Conservation (phyloP, 2,797 vertebrate species). For the Ctenopoma kingsleyae region DNA sequence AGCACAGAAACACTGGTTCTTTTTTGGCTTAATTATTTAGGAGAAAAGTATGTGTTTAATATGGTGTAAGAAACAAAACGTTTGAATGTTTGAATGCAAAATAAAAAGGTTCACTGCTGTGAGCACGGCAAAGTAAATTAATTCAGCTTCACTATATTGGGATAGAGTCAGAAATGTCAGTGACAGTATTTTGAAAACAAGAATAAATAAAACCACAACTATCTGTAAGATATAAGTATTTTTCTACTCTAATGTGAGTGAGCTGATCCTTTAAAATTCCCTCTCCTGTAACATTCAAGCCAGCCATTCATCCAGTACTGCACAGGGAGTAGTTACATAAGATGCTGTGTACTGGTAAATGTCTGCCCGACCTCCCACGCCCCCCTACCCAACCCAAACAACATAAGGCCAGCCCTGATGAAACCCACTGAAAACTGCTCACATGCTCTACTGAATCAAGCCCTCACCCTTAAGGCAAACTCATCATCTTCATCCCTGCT, state of each 20-base stretch:
- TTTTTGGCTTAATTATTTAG: neutral
- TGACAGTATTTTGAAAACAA: neutral
- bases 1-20: neutral
- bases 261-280: constrained; percentile 9
- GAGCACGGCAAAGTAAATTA: neutral
- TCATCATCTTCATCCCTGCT: constrained; percentile 74
- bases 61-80: neutral
- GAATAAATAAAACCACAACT: neutral
- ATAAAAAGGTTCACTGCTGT: neutral
- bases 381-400: constrained; percentile 39
- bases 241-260: neutral
- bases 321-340: constrained; percentile 47
- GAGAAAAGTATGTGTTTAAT: neutral
- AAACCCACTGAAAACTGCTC: constrained; percentile 67
- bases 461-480: constrained; percentile 74
- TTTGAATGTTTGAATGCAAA: neutral
- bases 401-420: constrained; percentile 60
- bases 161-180: neutral
- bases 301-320: constrained; percentile 14
- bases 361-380: constrained; percentile 24
- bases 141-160: neutral
- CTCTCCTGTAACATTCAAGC: constrained; percentile 1
- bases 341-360: constrained; percentile 42
- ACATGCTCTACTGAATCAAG: constrained; percentile 72
- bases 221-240: neutral